phyloP scores from a whole-genome alignment of 2,888 invertebrate species.

The Rhyacophila evoluta region DNA sequence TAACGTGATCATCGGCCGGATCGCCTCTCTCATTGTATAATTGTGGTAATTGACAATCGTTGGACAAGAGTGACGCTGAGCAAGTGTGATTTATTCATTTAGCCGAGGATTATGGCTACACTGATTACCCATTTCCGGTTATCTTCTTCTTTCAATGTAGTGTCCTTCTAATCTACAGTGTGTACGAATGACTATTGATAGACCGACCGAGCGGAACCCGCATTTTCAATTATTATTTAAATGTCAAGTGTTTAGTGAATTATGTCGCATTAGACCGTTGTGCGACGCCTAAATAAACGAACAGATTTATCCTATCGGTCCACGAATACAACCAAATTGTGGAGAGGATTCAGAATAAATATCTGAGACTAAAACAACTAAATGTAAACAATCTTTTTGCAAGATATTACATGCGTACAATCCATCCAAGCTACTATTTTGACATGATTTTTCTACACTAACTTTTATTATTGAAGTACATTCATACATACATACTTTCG shows the following conservation, averaged over 20 bases:
- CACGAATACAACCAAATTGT: too few species aligned
- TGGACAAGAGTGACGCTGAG: not conserved
- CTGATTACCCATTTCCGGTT: conserved; percentile 14
- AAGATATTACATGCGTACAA: too few species aligned
- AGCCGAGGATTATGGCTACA: conserved; percentile 31
- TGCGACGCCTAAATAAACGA: not conserved
- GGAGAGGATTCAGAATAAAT: too few species aligned
- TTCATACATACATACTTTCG: too few species aligned
- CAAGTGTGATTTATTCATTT: conserved; percentile 54
- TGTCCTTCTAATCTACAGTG: conserved; percentile 5
- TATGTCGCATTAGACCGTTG: not conserved
- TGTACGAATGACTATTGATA: not conserved
- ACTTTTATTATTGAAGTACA: too few species aligned
- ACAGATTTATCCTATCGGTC: not conserved
- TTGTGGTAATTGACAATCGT: conserved; percentile 13
- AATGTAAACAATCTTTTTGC: too few species aligned
- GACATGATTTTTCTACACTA: too few species aligned
- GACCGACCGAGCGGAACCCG: not conserved
- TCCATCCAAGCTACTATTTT: too few species aligned
- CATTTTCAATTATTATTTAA: conserved; percentile 24
- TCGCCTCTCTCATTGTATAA: conserved; percentile 3
- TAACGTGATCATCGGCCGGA: conserved; percentile 17
- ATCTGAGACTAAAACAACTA: too few species aligned
- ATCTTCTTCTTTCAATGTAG: conserved; percentile 9
- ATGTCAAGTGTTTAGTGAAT: conserved; percentile 18